phyloP scores from a whole-genome alignment of 2,113 vertebrate genomes.

The Phaethornis superciliosus region DNA sequence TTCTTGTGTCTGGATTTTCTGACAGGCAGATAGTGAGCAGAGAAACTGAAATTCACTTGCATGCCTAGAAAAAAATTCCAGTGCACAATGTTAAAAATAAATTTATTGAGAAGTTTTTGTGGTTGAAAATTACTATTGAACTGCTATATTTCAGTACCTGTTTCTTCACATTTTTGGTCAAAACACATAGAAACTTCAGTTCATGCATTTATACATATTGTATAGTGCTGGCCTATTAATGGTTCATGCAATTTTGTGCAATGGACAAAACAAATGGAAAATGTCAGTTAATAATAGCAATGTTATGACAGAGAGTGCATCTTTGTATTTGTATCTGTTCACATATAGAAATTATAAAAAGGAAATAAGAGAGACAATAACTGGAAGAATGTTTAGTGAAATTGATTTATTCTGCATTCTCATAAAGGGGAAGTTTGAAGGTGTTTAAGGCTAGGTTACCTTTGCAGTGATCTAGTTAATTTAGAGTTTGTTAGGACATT shows the following conservation, averaged over 20 bases:
- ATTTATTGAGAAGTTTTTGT: neutral
- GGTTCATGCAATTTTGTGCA: neutral
- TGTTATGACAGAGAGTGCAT: neutral
- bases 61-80: constrained; percentile 1
- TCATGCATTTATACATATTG: neutral
- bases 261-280: neutral
- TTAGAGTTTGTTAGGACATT: neutral
- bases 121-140: neutral
- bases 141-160: neutral
- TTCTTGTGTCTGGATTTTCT: constrained; percentile 61
- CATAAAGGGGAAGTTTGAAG: neutral
- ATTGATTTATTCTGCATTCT: neutral
- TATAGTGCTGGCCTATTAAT: neutral
- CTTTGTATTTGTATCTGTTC: neutral
- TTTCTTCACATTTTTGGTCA: neutral
- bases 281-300: neutral
- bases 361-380: neutral
- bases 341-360: neutral
- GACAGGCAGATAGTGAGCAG: constrained; percentile 49
- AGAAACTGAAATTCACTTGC: constrained; percentile 2
- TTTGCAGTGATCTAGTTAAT: neutral
- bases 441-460: neutral
- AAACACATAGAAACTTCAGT: neutral
- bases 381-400: neutral
- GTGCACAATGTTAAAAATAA: neutral